Conservation (phyloP, 1,140 invertebrate genomes). For the Meloidogyne chitwoodi region DNA sequence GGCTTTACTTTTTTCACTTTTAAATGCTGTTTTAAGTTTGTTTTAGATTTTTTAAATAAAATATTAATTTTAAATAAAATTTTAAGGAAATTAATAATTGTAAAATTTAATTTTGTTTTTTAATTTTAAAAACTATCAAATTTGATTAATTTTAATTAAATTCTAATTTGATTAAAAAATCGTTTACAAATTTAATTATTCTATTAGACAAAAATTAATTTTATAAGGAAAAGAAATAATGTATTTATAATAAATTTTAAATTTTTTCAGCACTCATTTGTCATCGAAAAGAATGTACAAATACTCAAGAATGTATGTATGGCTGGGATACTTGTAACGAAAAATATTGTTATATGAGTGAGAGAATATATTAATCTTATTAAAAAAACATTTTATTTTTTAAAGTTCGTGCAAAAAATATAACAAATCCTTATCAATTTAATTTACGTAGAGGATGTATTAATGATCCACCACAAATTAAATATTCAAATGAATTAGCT, state of each 20-base stretch:
- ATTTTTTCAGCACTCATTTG: conserved; percentile 8
- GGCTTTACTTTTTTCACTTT: neutral
- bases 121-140: too few species aligned
- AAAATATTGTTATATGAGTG: conserved; percentile 13
- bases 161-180: too few species aligned
- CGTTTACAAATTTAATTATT: too few species aligned
- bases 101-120: too few species aligned
- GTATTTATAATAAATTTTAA: too few species aligned
- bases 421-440: conserved; percentile 2
- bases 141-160: too few species aligned
- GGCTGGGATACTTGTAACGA: conserved; percentile 15
- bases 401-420: conserved; percentile 8
- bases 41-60: neutral
- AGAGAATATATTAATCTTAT: neutral
- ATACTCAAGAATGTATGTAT: neutral
- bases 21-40: neutral
- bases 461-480: conserved; percentile 1
- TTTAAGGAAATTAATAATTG: neutral
- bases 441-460: conserved; percentile 11
- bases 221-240: too few species aligned
- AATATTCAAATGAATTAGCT: conserved; percentile 6
- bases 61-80: neutral
- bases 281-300: conserved; percentile 14
- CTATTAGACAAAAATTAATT: too few species aligned
- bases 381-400: neutral